Conservation (phyloP, 2,888 invertebrate species). For the Deladenus siricidicola region DNA sequence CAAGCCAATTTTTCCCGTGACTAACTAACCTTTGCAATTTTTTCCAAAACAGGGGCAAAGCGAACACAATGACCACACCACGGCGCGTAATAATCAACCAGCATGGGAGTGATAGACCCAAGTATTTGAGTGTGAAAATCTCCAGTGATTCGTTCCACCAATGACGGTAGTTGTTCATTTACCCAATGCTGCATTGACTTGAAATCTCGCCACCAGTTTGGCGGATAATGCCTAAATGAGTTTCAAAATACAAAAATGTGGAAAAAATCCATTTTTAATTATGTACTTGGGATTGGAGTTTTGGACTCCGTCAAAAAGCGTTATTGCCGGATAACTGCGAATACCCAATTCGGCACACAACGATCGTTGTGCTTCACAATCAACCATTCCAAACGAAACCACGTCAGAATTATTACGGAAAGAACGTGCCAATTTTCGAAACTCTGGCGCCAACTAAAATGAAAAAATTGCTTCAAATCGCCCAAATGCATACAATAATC, state of each 20-base stretch:
- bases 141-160: conserved; percentile 40
- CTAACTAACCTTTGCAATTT: conserved; percentile 62
- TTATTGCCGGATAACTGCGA: conserved; percentile 65
- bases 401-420: conserved; percentile 17
- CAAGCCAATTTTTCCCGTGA: no score
- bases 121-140: conserved; percentile 56
- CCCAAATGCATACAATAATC: neutral
- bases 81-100: conserved; percentile 57
- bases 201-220: conserved; percentile 63
- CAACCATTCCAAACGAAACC: conserved; percentile 63
- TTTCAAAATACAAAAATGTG: neutral
- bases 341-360: conserved; percentile 63
- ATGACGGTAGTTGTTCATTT: conserved; percentile 62
- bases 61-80: conserved; percentile 62
- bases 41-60: conserved; percentile 66
- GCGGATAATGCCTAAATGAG: conserved; percentile 49
- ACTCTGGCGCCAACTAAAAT: conserved; percentile 64
- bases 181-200: conserved; percentile 64
- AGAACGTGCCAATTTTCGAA: conserved; percentile 61
- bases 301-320: conserved; percentile 57
- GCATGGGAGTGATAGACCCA: conserved; percentile 58
- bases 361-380: conserved; percentile 62
- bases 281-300: conserved; percentile 23
- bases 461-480: conserved; percentile 7
- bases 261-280: neutral